Evolutionary conservation across 2,113 vertebrate genomes (phyloP).

Genomic region (Anoura caudifer): DNA sequence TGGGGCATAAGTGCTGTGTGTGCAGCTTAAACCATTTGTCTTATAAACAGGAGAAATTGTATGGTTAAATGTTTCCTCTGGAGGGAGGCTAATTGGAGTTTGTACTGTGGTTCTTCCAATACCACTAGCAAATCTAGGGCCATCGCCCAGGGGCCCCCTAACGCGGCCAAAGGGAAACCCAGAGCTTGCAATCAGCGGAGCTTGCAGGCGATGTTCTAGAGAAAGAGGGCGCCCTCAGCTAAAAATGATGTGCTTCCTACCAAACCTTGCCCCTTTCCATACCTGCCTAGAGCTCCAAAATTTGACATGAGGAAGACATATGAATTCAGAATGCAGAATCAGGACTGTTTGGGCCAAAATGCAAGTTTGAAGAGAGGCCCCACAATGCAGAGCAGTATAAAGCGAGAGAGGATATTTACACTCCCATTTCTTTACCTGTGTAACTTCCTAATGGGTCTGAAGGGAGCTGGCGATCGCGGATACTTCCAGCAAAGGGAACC

Average conservation of each 20-base stretch:
- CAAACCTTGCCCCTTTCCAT: neutral
- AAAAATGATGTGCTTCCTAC: neutral
- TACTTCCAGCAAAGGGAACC: neutral
- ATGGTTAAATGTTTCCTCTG: neutral
- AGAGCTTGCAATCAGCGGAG: neutral
- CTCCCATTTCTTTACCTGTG: neutral
- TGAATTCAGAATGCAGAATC: neutral
- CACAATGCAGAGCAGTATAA: neutral
- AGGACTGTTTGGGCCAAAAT: neutral
- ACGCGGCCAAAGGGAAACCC: neutral
- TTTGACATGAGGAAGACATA: neutral
- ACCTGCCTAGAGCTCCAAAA: neutral
- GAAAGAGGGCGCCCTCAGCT: neutral
- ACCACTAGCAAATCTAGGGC: neutral
- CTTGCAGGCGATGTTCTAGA: neutral
- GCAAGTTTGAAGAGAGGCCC: neutral
- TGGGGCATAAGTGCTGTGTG: neutral
- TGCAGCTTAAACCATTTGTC: neutral
- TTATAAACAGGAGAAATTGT: neutral
- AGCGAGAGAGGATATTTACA: neutral
- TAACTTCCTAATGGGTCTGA: neutral
- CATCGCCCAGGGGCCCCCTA: neutral
- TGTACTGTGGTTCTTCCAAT: neutral
- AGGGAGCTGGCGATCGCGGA: neutral
- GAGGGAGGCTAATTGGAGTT: neutral